A percentile compares a stretch with the other conserved stretches of the same genome.
These are phyloP conservation scores for Aquatica leii DNA, from an alignment of 2,888 invertebrate species.

Conservation along the genomic window DNA sequence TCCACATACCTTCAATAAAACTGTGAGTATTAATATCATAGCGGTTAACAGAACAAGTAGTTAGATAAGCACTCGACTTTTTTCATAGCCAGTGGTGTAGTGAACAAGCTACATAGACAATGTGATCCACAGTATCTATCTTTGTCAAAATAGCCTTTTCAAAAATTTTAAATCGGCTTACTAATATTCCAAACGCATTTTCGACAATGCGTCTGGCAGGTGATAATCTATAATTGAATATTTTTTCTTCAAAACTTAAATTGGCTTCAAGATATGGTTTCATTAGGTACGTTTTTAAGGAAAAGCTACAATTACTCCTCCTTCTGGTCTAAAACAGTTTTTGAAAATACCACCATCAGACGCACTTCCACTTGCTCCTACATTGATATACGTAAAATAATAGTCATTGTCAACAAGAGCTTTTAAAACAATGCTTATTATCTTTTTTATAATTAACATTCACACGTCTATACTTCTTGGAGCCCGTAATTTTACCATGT, in stretches of 20 bases:
- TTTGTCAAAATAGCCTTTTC: constrained; percentile 1
- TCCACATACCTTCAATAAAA: background rate
- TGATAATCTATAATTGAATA: no score
- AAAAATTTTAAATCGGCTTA: background rate
- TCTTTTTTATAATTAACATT: constrained; percentile 1
- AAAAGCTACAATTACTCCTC: no score
- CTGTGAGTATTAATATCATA: background rate
- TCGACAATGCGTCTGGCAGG: background rate
- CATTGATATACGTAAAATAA: constrained; percentile 9
- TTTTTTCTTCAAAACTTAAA: no score
- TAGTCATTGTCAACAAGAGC: background rate
- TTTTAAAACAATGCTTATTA: background rate
- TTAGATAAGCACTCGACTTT: background rate
- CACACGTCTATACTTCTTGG: background rate
- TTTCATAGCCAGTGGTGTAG: background rate
- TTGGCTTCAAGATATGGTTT: background rate
- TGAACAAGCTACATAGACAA: no score
- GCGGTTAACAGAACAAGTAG: background rate
- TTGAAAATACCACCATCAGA: background rate
- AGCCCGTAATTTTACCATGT: background rate
- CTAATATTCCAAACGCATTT: constrained; percentile 1
- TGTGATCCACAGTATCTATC: no score
- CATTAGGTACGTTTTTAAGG: background rate
- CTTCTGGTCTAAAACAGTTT: background rate
- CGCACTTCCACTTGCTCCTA: background rate